Evolutionary conservation across 2,113 vertebrate species (phyloP).

Genomic region (Scophthalmus maximus): DNA sequence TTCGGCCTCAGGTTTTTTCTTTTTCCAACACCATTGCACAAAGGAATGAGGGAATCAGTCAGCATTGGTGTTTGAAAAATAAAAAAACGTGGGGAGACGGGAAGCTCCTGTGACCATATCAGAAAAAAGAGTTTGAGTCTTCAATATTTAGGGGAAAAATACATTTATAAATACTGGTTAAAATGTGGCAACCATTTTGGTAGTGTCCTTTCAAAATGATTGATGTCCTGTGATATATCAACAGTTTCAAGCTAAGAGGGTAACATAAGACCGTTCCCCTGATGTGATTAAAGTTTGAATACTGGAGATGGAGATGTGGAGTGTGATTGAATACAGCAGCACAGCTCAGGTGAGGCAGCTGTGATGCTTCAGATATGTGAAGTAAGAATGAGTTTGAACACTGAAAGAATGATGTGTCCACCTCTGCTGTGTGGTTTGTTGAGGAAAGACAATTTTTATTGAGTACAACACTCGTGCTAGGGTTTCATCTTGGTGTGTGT

Average conservation of each 20-base stretch:
- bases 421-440: too few species aligned
- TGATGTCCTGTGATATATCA: too few species aligned
- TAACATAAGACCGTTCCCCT: background rate
- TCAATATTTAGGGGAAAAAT: background rate
- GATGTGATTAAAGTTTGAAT: background rate
- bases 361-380: slow-evolving; percentile 9
- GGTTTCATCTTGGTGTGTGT: too few species aligned
- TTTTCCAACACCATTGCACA: too few species aligned
- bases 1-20: too few species aligned
- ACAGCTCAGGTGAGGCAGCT: background rate
- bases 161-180: background rate
- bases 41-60: too few species aligned
- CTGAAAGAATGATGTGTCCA: too few species aligned
- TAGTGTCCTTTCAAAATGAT: background rate
- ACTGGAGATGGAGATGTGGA: background rate
- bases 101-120: too few species aligned
- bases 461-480: too few species aligned
- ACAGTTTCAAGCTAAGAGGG: background rate
- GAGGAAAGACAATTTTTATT: too few species aligned
- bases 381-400: slow-evolving; percentile 12
- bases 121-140: background rate
- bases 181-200: background rate
- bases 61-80: too few species aligned
- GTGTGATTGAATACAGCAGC: background rate
- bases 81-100: too few species aligned